Percentiles rank a stretch among this genome's conserved stretches.
Conservation (phyloP, 2,113 vertebrate genomes). For the Ameiurus melas region DNA sequence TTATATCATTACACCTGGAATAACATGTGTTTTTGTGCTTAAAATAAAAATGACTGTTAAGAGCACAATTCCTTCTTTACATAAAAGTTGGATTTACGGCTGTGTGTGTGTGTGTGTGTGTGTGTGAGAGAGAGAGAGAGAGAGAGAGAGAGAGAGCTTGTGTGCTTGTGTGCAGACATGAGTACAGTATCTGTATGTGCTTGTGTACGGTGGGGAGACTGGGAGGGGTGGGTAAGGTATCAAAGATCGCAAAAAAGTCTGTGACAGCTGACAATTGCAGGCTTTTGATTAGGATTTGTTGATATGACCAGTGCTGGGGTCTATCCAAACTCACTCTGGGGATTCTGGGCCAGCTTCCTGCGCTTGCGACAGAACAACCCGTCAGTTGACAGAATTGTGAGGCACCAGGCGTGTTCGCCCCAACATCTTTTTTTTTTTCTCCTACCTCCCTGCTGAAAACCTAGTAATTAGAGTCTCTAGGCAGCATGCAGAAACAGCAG, state of each 20-base stretch:
- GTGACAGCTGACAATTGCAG: slow-evolving; percentile 80
- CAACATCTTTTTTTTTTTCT: slow-evolving; percentile 58
- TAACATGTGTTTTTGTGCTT: neutral
- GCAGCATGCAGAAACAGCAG: slow-evolving; percentile 73
- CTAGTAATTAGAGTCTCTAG: slow-evolving; percentile 76
- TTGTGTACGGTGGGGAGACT: slow-evolving; percentile 56
- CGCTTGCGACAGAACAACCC: slow-evolving; percentile 66
- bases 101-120: slow-evolving; percentile 16
- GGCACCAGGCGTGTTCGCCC: slow-evolving; percentile 62
- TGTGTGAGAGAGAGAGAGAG: slow-evolving; percentile 9
- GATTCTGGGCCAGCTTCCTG: slow-evolving; percentile 70
- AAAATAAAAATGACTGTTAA: neutral
- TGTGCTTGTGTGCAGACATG: slow-evolving; percentile 16
- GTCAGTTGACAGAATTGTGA: slow-evolving; percentile 74
- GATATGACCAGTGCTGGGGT: slow-evolving; percentile 75
- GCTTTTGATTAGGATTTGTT: slow-evolving; percentile 81
- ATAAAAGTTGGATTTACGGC: slow-evolving; percentile 17
- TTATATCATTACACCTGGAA: neutral
- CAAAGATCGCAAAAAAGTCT: slow-evolving; percentile 75
- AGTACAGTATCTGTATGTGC: slow-evolving; percentile 23
- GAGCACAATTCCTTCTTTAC: neutral
- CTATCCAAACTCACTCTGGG: slow-evolving; percentile 76
- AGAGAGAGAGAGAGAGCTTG: neutral
- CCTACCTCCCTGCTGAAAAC: slow-evolving; percentile 69
- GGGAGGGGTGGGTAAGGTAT: slow-evolving; percentile 58